These are phyloP conservation scores for Nemurella pictetii DNA, from an alignment of 2,888 invertebrate genomes.

Conservation along the genomic window DNA sequence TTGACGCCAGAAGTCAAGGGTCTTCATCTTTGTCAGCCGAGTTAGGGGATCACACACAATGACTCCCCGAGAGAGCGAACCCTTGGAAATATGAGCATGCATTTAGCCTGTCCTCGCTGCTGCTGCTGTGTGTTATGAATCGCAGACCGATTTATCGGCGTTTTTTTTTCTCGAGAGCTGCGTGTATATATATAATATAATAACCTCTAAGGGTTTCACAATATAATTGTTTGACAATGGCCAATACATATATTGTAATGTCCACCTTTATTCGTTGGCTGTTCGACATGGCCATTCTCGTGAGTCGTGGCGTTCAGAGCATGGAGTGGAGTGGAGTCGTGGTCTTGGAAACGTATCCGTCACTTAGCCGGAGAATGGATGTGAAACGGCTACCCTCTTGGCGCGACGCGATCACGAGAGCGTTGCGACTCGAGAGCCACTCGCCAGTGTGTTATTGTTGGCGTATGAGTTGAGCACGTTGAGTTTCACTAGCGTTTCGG, in stretches of 20 bases:
- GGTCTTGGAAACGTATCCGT: background rate
- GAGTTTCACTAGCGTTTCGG: no score
- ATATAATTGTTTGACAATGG: background rate
- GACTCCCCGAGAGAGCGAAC: background rate
- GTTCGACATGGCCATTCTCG: background rate
- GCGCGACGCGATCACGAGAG: no score
- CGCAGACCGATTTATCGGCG: background rate
- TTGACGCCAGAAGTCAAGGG: conserved; percentile 22
- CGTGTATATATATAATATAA: background rate
- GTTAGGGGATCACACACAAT: conserved; percentile 19
- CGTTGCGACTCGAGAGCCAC: background rate
- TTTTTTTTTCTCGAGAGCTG: background rate
- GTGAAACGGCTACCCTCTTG: background rate
- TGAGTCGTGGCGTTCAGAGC: no score
- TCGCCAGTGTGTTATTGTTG: background rate
- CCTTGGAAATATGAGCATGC: conserved; percentile 22
- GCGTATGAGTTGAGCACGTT: no score
- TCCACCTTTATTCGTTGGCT: background rate
- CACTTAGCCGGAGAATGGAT: background rate
- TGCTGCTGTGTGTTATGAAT: no score
- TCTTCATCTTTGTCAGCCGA: background rate
- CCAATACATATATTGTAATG: background rate
- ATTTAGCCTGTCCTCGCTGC: conserved; percentile 11
- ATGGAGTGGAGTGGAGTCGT: background rate
- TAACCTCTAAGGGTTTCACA: background rate